Conservation (phyloP, 2,797 vertebrate species). For the Centropyge bicolor region DNA sequence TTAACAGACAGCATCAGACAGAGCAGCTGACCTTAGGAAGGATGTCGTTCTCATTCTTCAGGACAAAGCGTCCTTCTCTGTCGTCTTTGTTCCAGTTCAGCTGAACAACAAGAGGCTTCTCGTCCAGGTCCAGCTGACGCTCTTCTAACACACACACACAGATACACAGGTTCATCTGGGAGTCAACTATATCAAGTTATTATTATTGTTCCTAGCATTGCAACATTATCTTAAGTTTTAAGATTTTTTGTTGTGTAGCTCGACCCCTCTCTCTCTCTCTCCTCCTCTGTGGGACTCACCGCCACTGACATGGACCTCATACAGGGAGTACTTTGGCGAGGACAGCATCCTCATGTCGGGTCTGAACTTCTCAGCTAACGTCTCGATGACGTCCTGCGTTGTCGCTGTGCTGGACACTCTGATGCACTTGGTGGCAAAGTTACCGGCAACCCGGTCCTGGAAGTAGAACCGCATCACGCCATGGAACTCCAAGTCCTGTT, state of each 20-base stretch:
- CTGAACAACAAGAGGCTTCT: constrained; percentile 98
- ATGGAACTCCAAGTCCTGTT: constrained; percentile 97
- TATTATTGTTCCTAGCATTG: neutral
- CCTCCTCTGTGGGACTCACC: constrained; percentile 85
- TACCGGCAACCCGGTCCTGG: constrained; percentile 98
- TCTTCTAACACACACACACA: constrained; percentile 90
- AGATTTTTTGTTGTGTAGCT: neutral
- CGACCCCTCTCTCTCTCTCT: no score
- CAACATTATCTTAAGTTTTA: neutral
- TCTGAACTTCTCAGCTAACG: constrained; percentile 97
- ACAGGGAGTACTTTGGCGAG: constrained; percentile 95
- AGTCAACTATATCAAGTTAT: neutral
- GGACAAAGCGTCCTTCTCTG: constrained; percentile 95
- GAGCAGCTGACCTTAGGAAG: constrained; percentile 90
- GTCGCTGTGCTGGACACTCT: constrained; percentile 98
- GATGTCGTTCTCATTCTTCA: constrained; percentile 98
- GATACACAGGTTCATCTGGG: constrained; percentile 15
- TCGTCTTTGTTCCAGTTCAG: constrained; percentile 99
- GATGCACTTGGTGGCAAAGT: constrained; percentile 99
- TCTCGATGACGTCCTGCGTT: constrained; percentile 98
- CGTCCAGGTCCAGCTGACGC: constrained; percentile 97
- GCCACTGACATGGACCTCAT: constrained; percentile 98
- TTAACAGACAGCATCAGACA: neutral
- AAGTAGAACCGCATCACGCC: constrained; percentile 99
- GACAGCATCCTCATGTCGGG: constrained; percentile 99